Conservation (phyloP, 2,888 invertebrate genomes). For the Eurytoma adleriae region DNA sequence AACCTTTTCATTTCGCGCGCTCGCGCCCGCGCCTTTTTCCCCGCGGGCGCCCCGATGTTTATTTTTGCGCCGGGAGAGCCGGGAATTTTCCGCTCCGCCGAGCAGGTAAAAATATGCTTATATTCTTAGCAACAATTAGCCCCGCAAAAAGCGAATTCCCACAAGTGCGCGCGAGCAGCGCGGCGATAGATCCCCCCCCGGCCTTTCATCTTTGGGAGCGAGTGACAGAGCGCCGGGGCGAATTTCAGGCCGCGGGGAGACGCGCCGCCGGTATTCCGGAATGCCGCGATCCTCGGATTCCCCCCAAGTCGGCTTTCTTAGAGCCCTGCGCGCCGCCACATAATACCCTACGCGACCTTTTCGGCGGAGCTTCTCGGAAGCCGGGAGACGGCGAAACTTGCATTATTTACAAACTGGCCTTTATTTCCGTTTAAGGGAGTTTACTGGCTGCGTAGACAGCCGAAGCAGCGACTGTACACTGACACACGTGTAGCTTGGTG, state of each 20-base stretch:
- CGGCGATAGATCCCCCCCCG: constrained; percentile 1
- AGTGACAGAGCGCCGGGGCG: not conserved
- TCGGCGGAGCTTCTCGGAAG: not conserved
- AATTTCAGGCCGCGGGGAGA: constrained; percentile 12
- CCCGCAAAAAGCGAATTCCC: too few relatives aligned
- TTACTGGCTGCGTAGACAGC: too few relatives aligned
- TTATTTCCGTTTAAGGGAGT: too few relatives aligned
- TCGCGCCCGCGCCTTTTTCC: too few relatives aligned
- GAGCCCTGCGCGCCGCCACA: constrained; percentile 12
- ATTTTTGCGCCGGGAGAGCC: too few relatives aligned
- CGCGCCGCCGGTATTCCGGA: constrained; percentile 22
- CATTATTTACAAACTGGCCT: too few relatives aligned
- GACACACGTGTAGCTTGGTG: too few relatives aligned
- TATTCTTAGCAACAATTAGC: too few relatives aligned
- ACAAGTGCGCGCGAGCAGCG: not conserved
- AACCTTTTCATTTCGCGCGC: not conserved
- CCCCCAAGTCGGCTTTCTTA: constrained; percentile 32
- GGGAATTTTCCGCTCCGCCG: not conserved
- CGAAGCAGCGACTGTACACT: too few relatives aligned
- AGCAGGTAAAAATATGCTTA: not conserved
- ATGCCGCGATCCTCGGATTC: constrained; percentile 25
- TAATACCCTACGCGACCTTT: constrained; percentile 13
- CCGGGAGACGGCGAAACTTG: not conserved
- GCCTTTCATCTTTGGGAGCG: constrained; percentile 11
- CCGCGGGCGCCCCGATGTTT: too few relatives aligned